These are phyloP conservation scores for Microctenopoma stevenorrisi DNA, from an alignment of 2,797 vertebrate genomes.

Conservation along the genomic window DNA sequence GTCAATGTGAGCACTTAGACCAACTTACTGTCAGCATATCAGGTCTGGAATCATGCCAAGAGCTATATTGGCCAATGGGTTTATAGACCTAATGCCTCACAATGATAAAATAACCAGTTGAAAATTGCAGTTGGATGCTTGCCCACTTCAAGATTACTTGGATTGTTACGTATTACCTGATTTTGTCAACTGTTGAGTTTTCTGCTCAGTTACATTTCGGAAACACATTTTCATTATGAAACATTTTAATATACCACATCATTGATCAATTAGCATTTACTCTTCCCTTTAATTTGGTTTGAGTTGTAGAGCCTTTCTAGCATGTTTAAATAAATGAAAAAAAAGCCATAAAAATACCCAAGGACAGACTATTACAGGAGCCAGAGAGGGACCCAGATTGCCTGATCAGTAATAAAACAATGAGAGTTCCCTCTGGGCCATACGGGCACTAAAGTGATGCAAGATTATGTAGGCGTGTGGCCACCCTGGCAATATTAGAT, in stretches of 20 bases:
- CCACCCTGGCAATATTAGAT: constrained; percentile 72
- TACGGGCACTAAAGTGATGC: constrained; percentile 59
- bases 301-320: constrained; percentile 19
- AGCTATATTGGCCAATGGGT: constrained; percentile 60
- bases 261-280: constrained; percentile 43
- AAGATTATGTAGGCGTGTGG: constrained; percentile 67
- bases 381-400: constrained; percentile 58
- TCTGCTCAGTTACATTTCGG: constrained; percentile 7
- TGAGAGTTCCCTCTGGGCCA: constrained; percentile 68
- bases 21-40: constrained; percentile 56
- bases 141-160: constrained; percentile 40
- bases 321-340: constrained; percentile 48
- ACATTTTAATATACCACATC: constrained; percentile 31
- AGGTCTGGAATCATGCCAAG: constrained; percentile 57
- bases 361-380: constrained; percentile 59
- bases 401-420: constrained; percentile 77
- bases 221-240: constrained; percentile 7
- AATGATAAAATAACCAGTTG: constrained; percentile 67
- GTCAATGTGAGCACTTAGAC: constrained; percentile 48
- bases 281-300: constrained; percentile 17
- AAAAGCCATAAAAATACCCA: constrained; percentile 51
- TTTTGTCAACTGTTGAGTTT: constrained; percentile 23
- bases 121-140: constrained; percentile 61
- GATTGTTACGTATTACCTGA: constrained; percentile 32
- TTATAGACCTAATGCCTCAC: constrained; percentile 61